Evolutionary conservation across 1,140 invertebrate genomes (phyloP), one percentile per base, ranked within the genome.

Genomic region (Ceratina japonica): DNA sequence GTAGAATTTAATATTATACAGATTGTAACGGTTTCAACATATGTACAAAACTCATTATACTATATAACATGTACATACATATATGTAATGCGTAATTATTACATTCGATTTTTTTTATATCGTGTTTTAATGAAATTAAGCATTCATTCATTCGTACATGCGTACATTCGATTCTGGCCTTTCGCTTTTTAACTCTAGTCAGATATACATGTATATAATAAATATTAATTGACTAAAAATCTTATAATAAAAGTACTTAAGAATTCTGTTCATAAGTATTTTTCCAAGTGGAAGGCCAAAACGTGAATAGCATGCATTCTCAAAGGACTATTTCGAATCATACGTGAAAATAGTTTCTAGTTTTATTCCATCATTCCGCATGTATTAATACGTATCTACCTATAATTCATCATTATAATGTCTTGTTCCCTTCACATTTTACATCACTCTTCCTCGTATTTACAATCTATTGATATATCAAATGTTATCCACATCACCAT

Each of bases 31-130:
- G 79, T 80, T 84, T 83, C 83, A 87, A 85, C 82, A 79, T 90
- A 90, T 90, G 84, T 90, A 90, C 89, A 90, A 89, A 89, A 87
- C 80, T 87, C 84, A 85, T 88, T 84, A 86, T 88, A n/a, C n/a
- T n/a, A 84, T 86, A 85, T 89, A 90, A 87, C 82, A 87, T 88
- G 75, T 89, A 87, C 82, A 89, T 89, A 87, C 80, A 89, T 87
- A 87, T 80, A 73, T 87, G 75, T 87, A 81, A 83, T 77, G 84
- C 75, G 62, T 75, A 72, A 84, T 82, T 72, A 82, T 79, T 86
- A 87, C 75, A 75, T 81, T 84, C 84, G 27, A 76, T 86, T 76
- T 80, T 80, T 72, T 86, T 76, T 80, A 82, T 82, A 84, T 64
- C 78, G 80, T 82, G 63, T 85, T 59, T 78, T 75, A 65, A 22